Conservation (phyloP, 2,797 vertebrate genomes). For the Babyrousa celebensis region DNA sequence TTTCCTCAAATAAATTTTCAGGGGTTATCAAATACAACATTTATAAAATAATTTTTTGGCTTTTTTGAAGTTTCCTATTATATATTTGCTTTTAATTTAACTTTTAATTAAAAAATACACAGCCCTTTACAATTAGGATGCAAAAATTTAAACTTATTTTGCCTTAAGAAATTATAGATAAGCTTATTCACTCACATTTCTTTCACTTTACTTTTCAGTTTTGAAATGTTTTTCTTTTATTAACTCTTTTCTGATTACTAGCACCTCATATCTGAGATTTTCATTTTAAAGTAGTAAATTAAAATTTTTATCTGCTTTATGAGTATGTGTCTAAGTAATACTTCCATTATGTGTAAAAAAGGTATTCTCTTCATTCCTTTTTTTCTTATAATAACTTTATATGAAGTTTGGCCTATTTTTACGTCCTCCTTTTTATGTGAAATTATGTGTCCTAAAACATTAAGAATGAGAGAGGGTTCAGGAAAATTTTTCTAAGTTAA, state of each 20-base stretch:
- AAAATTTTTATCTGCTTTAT: neutral
- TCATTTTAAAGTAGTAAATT: too few species aligned
- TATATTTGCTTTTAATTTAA: neutral
- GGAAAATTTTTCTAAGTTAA: conserved; percentile 7
- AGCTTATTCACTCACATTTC: neutral
- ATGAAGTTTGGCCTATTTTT: neutral
- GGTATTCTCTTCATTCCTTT: neutral
- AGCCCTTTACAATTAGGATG: neutral
- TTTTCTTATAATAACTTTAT: neutral
- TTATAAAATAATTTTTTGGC: neutral
- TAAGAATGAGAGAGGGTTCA: neutral
- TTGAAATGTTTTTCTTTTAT: neutral
- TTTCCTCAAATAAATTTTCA: neutral
- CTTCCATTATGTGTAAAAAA: neutral
- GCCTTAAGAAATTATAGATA: neutral
- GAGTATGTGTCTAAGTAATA: neutral
- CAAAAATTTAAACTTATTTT: neutral
- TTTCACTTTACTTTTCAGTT: too few species aligned
- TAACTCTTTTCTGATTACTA: neutral
- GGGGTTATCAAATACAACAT: neutral
- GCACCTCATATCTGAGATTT: too few species aligned
- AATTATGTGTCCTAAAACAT: neutral
- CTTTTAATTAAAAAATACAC: neutral
- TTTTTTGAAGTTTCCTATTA: neutral
- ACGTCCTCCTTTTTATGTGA: neutral